A percentile compares a stretch with the other conserved stretches of the same genome.
These are phyloP conservation scores for Xiphophorus couchianus DNA, from an alignment of 2,113 vertebrate species.

Conservation along the genomic window DNA sequence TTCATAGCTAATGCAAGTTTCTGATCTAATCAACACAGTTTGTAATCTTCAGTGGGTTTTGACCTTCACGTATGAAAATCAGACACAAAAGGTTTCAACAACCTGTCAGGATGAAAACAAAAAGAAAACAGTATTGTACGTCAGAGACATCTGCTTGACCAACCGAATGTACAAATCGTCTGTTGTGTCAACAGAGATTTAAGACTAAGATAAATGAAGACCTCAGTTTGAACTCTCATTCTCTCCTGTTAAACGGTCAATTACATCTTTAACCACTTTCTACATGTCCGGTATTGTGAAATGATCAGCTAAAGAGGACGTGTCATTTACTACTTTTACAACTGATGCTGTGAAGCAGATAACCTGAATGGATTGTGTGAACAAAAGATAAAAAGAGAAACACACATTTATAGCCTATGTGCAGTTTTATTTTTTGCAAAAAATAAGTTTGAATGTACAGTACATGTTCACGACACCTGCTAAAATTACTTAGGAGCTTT, in stretches of 20 bases:
- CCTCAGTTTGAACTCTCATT: constrained; percentile 56
- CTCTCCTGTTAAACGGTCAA: constrained; percentile 6
- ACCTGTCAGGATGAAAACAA: constrained; percentile 28
- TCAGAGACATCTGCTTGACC: constrained; percentile 25
- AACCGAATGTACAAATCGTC: constrained; percentile 29
- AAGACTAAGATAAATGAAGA: constrained; percentile 41
- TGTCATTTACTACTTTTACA: neutral
- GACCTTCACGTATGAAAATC: constrained; percentile 5
- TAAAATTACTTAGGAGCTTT: neutral
- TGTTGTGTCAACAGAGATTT: constrained; percentile 69
- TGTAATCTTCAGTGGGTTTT: constrained; percentile 1
- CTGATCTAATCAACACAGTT: neutral
- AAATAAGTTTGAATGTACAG: neutral
- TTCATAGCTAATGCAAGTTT: constrained; percentile 16
- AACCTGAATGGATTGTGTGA: neutral
- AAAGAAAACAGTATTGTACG: constrained; percentile 8
- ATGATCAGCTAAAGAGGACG: constrained; percentile 1
- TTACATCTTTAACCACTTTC: constrained; percentile 15
- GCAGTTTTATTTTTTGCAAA: neutral
- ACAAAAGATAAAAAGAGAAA: neutral
- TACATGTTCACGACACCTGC: neutral
- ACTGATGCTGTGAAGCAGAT: neutral
- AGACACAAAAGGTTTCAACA: neutral
- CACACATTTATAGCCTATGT: neutral
- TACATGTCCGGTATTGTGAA: neutral